A percentile compares a stretch with the other conserved stretches of the same genome.
These are phyloP conservation scores for Grammomys surdaster DNA, from an alignment of 2,113 vertebrate genomes.

Conservation along the genomic window DNA sequence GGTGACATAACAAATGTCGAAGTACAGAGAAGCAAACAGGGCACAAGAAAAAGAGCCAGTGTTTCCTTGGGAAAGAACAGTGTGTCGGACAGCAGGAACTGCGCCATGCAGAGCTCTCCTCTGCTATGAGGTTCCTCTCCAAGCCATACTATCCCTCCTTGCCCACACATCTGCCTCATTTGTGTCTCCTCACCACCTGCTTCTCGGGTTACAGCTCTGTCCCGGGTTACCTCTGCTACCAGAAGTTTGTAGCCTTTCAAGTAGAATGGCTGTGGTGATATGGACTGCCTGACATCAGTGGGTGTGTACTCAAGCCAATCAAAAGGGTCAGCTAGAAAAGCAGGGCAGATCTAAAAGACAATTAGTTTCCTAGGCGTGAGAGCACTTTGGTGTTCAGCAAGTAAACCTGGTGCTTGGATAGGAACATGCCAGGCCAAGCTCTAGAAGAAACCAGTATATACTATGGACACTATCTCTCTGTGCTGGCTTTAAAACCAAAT, in stretches of 20 bases:
- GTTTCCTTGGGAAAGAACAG: not conserved
- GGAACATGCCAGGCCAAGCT: not conserved
- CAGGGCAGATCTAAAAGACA: not conserved
- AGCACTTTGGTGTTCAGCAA: not conserved
- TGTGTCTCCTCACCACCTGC: not conserved
- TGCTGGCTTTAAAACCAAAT: not conserved
- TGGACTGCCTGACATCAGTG: not conserved
- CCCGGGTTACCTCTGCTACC: constrained; percentile 52
- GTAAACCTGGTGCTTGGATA: not conserved
- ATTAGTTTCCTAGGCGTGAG: not conserved
- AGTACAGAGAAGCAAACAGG: constrained; percentile 8
- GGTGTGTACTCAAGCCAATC: not conserved
- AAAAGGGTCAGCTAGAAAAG: not conserved
- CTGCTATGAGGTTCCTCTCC: not conserved
- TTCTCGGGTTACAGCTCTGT: constrained; percentile 62
- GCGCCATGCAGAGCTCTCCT: not conserved
- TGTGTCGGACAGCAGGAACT: not conserved
- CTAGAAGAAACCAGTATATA: not conserved
- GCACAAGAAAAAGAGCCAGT: not conserved
- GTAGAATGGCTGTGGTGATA: not conserved
- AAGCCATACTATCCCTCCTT: not conserved
- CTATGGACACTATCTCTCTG: not conserved
- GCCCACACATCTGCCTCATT: constrained; percentile 63
- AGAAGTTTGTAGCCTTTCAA: constrained; percentile 53
- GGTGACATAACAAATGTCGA: not conserved